Evolutionary conservation across 2,113 vertebrate species (phyloP), one percentile per base, ranked within the genome.

Genomic region (Tupaia tana): DNA sequence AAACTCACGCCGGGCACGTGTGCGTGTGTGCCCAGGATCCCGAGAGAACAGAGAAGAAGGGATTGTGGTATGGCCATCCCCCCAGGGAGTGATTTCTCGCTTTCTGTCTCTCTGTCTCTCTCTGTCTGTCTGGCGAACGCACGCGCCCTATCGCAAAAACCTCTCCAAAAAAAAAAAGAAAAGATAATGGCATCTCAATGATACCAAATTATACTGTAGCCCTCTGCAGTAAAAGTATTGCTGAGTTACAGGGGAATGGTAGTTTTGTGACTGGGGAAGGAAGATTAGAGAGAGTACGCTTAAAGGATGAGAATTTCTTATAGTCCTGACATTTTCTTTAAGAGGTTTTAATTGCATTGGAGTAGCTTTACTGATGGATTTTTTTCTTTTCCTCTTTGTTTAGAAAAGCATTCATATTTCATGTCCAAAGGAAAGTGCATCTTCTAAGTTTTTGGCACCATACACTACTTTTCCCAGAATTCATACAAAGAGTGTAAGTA

Each of bases 341-440:
- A 73, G 59, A 91, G 61, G 7, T 25, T 92, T 92, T 89, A 78
- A 83, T 95, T 95, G 73, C 9, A 14, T 14, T 80, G 31, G 56
- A 34, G 7, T 71, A 77, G 27, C 11, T 81, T 96, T 87, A 93
- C 63, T 96, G 85, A 96, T 82, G 19, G 25, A 82, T 92, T 64
- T 34, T 1, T 2, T 11, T 11, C 6, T 87, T 64, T 87, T 0
- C 54, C 69, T 88, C 1, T 34, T 71, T 20, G 5, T 84, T 64
- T 81, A 99, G 99, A 99, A 98, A 97, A 98, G 98, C 95, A 98
- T 99, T 80, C 98, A 98, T 10, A 83, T 99, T 94, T 98, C 98
- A 84, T 99, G 98, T 90, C 98, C 98, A 69, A 97, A 98, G 0
- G 98, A 98, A 95, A 99, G 98, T 3, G 94, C 96, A 24, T 98